phyloP scores from a whole-genome alignment of 2,888 invertebrate species.

The Dilophus febrilis region DNA sequence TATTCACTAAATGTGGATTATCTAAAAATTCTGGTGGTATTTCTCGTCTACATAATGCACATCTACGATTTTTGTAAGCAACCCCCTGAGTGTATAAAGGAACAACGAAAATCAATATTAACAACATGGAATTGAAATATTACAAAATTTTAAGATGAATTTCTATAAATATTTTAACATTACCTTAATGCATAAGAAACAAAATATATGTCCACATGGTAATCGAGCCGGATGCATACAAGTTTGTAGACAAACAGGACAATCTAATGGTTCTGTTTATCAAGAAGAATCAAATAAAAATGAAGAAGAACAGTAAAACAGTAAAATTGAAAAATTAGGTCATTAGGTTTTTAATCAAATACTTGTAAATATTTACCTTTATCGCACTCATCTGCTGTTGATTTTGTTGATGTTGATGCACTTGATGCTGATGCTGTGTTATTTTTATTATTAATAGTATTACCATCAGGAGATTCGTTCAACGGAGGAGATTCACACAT shows the following conservation, averaged over 20 bases:
- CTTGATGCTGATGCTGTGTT: no score
- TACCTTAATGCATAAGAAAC: constrained; percentile 83
- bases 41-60: constrained; percentile 84
- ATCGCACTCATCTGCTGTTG: no score
- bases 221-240: constrained; percentile 84
- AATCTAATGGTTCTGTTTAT: constrained; percentile 45
- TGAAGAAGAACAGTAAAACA: no score
- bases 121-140: neutral
- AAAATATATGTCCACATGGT: constrained; percentile 91
- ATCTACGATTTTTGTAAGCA: constrained; percentile 67
- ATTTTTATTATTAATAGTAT: no score
- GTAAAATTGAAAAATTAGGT: no score
- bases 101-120: neutral
- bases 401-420: no score
- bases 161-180: constrained; percentile 11
- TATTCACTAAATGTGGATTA: constrained; percentile 59
- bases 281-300: no score
- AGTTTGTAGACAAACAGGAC: constrained; percentile 81
- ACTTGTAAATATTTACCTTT: no score
- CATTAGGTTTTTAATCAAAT: no score
- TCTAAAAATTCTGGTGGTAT: constrained; percentile 81
- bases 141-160: neutral
- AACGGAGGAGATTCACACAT: no score
- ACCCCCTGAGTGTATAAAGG: constrained; percentile 42
- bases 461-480: no score